phyloP scores from a whole-genome alignment of 2,888 invertebrate genomes.

The Mesorhabditis belari region DNA sequence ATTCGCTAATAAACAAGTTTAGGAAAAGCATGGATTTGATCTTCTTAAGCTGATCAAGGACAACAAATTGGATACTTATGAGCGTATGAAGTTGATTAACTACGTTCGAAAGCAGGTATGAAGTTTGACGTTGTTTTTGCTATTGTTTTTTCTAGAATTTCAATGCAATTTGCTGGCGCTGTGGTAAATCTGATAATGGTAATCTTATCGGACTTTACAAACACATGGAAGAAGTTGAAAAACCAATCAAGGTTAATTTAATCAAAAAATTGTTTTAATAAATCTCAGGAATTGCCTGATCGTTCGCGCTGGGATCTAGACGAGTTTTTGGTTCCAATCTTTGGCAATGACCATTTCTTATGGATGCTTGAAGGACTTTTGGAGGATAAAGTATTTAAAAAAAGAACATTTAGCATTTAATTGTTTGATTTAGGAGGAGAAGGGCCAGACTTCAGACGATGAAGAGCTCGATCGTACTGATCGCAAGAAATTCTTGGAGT shows the following conservation, averaged over 20 bases:
- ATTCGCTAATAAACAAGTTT: too few species aligned
- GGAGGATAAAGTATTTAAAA: too few species aligned
- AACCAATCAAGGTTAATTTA: conserved; percentile 27
- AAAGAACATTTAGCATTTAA: too few species aligned
- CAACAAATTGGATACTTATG: conserved; percentile 56
- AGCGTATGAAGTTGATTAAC: conserved; percentile 75
- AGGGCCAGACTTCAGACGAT: conserved; percentile 11
- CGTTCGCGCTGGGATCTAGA: conserved; percentile 41
- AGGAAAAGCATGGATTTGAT: conserved; percentile 77
- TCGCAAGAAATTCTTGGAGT: conserved; percentile 1
- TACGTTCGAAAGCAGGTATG: conserved; percentile 71
- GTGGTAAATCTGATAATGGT: conserved; percentile 67
- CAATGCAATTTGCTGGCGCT: conserved; percentile 66
- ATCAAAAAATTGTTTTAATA: too few species aligned
- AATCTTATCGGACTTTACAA: conserved; percentile 62
- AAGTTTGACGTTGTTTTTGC: not conserved
- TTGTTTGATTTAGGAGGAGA: too few species aligned
- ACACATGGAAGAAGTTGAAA: conserved; percentile 59
- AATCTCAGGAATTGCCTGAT: conserved; percentile 38
- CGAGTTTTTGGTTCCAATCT: conserved; percentile 74
- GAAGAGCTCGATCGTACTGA: conserved; percentile 9
- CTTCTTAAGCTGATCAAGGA: conserved; percentile 63
- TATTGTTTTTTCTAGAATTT: conserved; percentile 55
- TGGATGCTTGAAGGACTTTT: conserved; percentile 50
- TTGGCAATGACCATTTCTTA: conserved; percentile 79